Percentiles rank a stretch among this genome's conserved stretches.
Conservation (phyloP, 2,113 vertebrate species). For the Emydocephalus ijimae region DNA sequence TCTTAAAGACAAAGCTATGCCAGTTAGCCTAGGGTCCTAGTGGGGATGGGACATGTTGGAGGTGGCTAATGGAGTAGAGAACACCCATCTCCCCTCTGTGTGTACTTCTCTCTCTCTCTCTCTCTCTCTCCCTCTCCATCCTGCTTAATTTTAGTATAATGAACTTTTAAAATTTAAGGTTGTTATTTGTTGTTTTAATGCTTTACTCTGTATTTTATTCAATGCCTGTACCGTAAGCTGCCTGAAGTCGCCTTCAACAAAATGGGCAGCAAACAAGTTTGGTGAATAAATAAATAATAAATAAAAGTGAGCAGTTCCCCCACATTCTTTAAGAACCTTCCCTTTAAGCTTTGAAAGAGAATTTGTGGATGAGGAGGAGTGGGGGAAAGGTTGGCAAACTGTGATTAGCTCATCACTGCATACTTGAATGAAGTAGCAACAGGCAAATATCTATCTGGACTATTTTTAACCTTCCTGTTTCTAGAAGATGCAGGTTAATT, state of each 20-base stretch:
- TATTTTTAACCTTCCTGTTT: neutral
- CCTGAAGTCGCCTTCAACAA: neutral
- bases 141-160: neutral
- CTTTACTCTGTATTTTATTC: neutral
- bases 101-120: neutral
- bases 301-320: neutral
- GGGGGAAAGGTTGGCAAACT: accelerated
- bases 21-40: too few relatives aligned
- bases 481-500: neutral
- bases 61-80: neutral
- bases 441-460: neutral
- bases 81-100: neutral
- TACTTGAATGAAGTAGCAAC: neutral
- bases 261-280: neutral
- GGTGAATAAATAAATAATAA: neutral
- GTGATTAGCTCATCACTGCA: neutral
- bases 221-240: neutral
- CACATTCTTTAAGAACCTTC: neutral
- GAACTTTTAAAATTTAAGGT: neutral
- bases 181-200: neutral
- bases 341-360: neutral
- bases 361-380: neutral
- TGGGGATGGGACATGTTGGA: neutral
- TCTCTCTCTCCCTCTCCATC: neutral
- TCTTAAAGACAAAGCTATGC: neutral